Evolutionary conservation across 1,140 invertebrate genomes (phyloP), one percentile per base, ranked within the genome.

Genomic region (Danaus melanippus): DNA sequence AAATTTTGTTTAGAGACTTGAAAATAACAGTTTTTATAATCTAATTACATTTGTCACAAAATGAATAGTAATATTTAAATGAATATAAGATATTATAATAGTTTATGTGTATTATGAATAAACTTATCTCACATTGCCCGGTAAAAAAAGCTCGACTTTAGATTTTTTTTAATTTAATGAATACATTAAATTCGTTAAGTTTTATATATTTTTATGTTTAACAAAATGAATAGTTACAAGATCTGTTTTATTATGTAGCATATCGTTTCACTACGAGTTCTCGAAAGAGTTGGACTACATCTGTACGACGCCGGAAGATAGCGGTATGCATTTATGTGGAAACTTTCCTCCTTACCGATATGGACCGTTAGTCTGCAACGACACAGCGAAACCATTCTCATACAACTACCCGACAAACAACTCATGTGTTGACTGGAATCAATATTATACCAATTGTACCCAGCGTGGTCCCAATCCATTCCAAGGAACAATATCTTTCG

Each of bases 401-500:
- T 82, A 83, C 60, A 90, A 90, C 63, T 64, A 74, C 46, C 89
- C 89, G 3, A 90, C 89, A 53, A 92, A 92, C 71, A 86, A 79
- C 9, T 91, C 91, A 17, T 99, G 98, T 86, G 94, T 99, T 68
- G 98, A 99, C 89, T 99, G 98, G 98, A 98, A 99, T 88, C 94
- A 97, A 88, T 99, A 99, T 88, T 99, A 99, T 80, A 97, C 95
- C 6, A 92, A 95, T 69, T 99, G 98, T 87, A 92, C 92, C 50
- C 92, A 97, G 53, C 93, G 94, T 56, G 96, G 96, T 45, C 92
- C 93, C 69, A 99, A 99, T 90, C 98, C 98, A 15, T 99, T 99
- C 86, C 96, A 98, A 88, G 98, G 98, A 44, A 98, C 98, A 15
- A 99, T 99, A 71, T 98, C 97, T 10, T 99, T 99, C 87, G 98